A percentile compares a stretch with the other conserved stretches of the same genome.
These are phyloP conservation scores for Mythimna albipuncta DNA, from an alignment of 2,888 invertebrate species.

Conservation along the genomic window DNA sequence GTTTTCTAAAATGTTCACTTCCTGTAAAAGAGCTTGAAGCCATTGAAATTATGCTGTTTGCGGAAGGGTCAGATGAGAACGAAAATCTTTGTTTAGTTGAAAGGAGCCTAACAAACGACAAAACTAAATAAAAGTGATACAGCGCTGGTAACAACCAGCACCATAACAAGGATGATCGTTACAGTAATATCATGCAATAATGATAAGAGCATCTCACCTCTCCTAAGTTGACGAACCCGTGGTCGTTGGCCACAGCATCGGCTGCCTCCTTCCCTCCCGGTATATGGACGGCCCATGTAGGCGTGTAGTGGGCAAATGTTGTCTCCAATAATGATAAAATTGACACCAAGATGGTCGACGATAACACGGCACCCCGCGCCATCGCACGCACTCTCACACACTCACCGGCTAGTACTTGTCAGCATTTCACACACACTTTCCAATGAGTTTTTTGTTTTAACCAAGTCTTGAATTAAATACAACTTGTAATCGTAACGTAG, in stretches of 20 bases:
- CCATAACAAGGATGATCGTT: neutral
- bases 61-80: neutral
- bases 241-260: constrained; percentile 94
- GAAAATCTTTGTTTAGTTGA: neutral
- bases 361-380: constrained; percentile 81
- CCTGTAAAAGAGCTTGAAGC: neutral
- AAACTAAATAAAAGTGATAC: neutral
- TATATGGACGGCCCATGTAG: constrained; percentile 97
- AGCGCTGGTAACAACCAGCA: neutral
- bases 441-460: constrained; percentile 64
- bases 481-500: constrained; percentile 59
- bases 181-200: neutral
- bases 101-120: neutral
- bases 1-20: constrained; percentile 4
- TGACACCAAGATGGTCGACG: constrained; percentile 80
- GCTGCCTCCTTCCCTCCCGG: constrained; percentile 93
- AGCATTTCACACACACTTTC: constrained; percentile 85
- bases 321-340: constrained; percentile 74
- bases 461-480: constrained; percentile 58
- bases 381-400: constrained; percentile 82
- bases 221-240: constrained; percentile 96
- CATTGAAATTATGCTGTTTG: neutral
- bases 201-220: constrained; percentile 91
- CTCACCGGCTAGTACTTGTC: constrained; percentile 88
- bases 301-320: constrained; percentile 92